Evolutionary conservation across 2,797 vertebrate genomes (phyloP).

Genomic region (Diplodus sargus): DNA sequence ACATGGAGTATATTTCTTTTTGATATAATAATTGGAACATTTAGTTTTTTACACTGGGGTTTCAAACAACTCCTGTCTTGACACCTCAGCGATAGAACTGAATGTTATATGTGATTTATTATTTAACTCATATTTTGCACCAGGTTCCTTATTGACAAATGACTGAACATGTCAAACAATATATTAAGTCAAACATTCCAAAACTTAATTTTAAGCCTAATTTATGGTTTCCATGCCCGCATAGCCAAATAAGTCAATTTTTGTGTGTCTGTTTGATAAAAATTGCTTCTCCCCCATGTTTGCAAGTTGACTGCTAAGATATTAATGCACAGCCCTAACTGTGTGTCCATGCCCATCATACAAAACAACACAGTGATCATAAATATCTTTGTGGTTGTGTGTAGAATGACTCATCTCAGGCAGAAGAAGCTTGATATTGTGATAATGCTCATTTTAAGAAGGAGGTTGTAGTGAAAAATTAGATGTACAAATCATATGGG

Average conservation of each 20-base stretch:
- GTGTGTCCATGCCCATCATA: no score
- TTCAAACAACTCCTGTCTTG: background rate
- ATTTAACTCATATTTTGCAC: background rate
- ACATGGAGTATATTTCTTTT: conserved; percentile 11
- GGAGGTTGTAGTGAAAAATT: background rate
- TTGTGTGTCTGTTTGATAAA: background rate
- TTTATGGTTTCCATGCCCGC: background rate
- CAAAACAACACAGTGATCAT: background rate
- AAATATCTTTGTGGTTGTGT: background rate
- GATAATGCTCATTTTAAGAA: background rate
- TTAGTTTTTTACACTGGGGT: background rate
- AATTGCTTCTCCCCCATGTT: background rate
- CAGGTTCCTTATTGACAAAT: background rate
- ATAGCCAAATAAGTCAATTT: background rate
- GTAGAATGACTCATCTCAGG: background rate
- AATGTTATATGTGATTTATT: background rate
- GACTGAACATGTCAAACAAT: background rate
- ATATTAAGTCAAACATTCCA: background rate
- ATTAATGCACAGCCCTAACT: no score
- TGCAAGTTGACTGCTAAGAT: background rate
- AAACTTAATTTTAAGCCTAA: background rate
- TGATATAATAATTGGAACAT: background rate
- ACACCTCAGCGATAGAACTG: background rate
- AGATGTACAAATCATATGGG: background rate
- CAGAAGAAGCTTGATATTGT: background rate